Evolutionary conservation across 2,113 vertebrate genomes (phyloP).

Genomic region (Albula goreensis): DNA sequence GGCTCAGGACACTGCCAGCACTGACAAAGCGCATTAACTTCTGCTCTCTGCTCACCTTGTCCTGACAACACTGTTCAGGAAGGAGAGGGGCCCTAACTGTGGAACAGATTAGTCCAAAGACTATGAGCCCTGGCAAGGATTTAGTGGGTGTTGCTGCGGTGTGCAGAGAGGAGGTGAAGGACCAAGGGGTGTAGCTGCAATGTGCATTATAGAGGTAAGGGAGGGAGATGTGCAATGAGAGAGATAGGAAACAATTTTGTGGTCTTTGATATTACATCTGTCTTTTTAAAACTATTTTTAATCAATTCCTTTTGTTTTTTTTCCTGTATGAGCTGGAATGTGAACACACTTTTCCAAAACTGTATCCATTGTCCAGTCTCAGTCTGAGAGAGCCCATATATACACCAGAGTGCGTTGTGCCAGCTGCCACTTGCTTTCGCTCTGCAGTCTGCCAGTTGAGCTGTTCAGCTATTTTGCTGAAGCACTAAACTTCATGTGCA

Average conservation of each 20-base stretch:
- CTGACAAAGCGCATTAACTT: constrained; percentile 78
- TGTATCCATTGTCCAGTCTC: not conserved
- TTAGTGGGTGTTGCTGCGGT: constrained; percentile 13
- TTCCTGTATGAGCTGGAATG: too few species aligned
- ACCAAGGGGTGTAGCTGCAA: not conserved
- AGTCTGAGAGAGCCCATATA: not conserved
- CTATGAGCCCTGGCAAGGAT: constrained; percentile 31
- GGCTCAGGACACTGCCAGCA: constrained; percentile 65
- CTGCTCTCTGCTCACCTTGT: constrained; percentile 61
- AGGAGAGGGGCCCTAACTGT: constrained; percentile 58
- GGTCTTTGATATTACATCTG: constrained; percentile 6
- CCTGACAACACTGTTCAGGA: constrained; percentile 65
- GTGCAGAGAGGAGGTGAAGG: not conserved
- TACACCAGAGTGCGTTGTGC: not conserved
- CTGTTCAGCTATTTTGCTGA: not conserved
- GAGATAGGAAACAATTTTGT: not conserved
- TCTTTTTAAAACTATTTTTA: not conserved
- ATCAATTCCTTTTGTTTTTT: not conserved
- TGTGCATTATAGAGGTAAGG: not conserved
- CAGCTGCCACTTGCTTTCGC: not conserved
- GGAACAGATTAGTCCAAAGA: constrained; percentile 59
- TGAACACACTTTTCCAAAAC: not conserved
- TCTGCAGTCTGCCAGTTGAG: not conserved
- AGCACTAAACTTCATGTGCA: not conserved
- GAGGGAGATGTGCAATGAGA: not conserved